Evolutionary conservation across 2,113 vertebrate genomes (phyloP), one percentile per base, ranked within the genome.

Genomic region (Meriones unguiculatus): DNA sequence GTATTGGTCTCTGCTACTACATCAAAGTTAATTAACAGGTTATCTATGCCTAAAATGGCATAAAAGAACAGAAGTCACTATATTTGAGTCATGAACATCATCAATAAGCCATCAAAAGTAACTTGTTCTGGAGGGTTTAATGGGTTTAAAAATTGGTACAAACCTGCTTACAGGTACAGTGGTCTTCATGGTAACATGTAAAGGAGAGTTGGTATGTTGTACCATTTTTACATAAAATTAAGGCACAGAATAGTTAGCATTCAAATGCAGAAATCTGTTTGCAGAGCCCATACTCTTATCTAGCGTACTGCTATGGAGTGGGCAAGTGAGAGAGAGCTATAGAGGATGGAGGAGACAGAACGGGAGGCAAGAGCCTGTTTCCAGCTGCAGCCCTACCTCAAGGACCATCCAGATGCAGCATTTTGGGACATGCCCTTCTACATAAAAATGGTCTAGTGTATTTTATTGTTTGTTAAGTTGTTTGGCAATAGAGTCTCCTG

Each of bases 211-310:
- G 6, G 14, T 72, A 5, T 50, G 57, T 88, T 32, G 28, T 59
- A 80, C 7, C 11, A 30, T 62, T 89, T 87, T 89, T 92, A 77
- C n/a, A 93, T 65, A 91, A 92, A 80, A 89, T 17, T 78, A 73
- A 95, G 52, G 46, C 57, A 77, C 2, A 82, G 20, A 32, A 78
- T 64, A n/a, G 32, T 95, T 92, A 90, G 20, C 8, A 67, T 84
- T 86, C 62, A 89, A 72, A 77, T 13, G 24, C 35, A 73, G 20
- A 86, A 59, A 52, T 89, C 38, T 32, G 22, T 7, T 5, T 91
- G 28, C 13, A 72, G 30, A 84, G 41, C 32, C 54, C 17, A 87
- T 2, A 14, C 7, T 87, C n/a, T 65, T 38, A 35, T 12, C 57
- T n/a, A 32, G 1, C 24, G 30, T 2, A 6, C 20, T 59, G 14